Evolutionary conservation across 37 sponge, comb jelly and placozoan genomes (phyloP).

Genomic region (Tethya wilhelma): DNA sequence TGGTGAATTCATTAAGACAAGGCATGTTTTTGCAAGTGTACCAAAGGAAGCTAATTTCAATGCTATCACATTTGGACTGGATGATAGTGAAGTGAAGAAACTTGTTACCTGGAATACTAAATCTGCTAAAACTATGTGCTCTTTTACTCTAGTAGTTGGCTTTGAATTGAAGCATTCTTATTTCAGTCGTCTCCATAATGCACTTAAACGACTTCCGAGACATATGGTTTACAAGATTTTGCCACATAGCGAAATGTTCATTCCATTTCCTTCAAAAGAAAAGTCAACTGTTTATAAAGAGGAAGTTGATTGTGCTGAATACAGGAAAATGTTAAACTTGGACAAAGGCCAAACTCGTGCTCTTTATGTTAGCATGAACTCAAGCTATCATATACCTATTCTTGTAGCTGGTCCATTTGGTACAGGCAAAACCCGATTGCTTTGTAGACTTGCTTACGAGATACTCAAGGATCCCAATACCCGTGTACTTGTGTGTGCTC

Average conservation of each 20-base stretch:
- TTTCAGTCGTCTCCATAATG: not conserved
- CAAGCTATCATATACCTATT: not conserved
- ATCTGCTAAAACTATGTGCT: not conserved
- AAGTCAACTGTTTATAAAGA: not conserved
- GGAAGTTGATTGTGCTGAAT: too few relatives aligned
- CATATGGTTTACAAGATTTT: not conserved
- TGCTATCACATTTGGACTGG: not conserved
- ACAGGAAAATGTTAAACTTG: too few relatives aligned
- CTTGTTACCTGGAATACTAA: not conserved
- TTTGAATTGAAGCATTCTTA: not conserved
- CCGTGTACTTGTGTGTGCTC: slow-evolving; percentile 11
- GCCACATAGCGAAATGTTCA: not conserved
- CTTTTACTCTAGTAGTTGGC: not conserved
- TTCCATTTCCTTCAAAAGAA: not conserved
- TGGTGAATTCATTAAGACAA: not conserved
- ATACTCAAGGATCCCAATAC: not conserved
- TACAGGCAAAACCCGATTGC: slow-evolving; percentile 4
- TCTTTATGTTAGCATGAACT: not conserved
- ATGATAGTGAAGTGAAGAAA: not conserved
- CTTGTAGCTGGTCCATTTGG: slow-evolving; percentile 10
- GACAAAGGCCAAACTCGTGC: not conserved
- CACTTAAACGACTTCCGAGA: not conserved
- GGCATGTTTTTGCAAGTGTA: not conserved
- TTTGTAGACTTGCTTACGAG: not conserved
- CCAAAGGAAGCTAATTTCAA: not conserved